phyloP scores from a whole-genome alignment of 2,113 vertebrate genomes.

The Gobius niger region DNA sequence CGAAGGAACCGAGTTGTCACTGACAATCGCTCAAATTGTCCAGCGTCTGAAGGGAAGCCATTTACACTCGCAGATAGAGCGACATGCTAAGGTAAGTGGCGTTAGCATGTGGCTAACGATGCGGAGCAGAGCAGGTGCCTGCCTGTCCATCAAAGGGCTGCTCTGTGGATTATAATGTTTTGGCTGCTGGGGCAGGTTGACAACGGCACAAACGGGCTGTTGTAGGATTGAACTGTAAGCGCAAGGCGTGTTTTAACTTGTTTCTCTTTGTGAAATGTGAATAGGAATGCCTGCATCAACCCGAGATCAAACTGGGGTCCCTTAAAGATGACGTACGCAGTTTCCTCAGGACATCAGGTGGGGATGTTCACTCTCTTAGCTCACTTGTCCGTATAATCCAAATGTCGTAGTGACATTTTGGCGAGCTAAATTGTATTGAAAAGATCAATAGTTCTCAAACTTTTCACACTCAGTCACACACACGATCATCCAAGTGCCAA shows the following conservation, averaged over 20 bases:
- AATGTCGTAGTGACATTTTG: not conserved
- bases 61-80: constrained; percentile 91
- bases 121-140: constrained; percentile 11
- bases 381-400: not conserved
- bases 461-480: too few species aligned
- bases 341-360: constrained; percentile 90
- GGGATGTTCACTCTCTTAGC: not conserved
- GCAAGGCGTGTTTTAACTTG: not conserved
- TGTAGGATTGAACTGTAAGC: not conserved
- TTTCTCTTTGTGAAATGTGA: not conserved
- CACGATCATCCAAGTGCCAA: too few species aligned
- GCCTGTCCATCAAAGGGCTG: not conserved
- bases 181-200: not conserved
- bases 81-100: constrained; percentile 89
- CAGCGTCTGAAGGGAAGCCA: constrained; percentile 86
- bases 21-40: constrained; percentile 86
- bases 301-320: constrained; percentile 90
- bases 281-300: constrained; percentile 89
- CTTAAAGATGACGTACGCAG: constrained; percentile 92
- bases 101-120: constrained; percentile 55
- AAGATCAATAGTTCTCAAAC: too few species aligned
- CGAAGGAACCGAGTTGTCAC: constrained; percentile 81
- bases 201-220: not conserved
- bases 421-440: not conserved
- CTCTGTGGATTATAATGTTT: too few species aligned